Base-by-base conservation (phyloP, 2,888 invertebrate species). In the Tolmerus cingulatus region DNA sequence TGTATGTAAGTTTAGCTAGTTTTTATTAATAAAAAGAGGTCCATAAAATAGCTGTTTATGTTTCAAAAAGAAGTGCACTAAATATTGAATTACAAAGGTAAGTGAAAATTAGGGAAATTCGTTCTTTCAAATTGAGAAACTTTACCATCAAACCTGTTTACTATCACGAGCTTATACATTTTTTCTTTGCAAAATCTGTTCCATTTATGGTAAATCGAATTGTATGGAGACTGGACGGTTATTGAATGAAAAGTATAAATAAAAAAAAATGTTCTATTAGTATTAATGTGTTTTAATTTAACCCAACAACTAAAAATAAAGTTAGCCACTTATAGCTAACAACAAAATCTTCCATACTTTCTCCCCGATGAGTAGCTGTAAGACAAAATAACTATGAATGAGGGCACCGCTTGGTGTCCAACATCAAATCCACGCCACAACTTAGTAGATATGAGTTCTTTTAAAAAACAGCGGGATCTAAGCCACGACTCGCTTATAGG, bases 401-500 rank as follows among this genome's bases (percentile, higher is more conserved):
- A 7, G 51, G 66, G 12, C 23, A 66, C 66, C 66, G 9, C 12
- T 66, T 66, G 66, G 27, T 66, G 27, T 66, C 9, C 4, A 2
- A 1, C 19, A 23, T 23, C 8, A 66, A 66, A 23, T 66, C 19
- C 27, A 66, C 27, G 14, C 19, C 66, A 23, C 27, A 23, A 66
- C 66, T 66, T 66, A 76, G n/a, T 14, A 57, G 66, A 82, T 82
- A 66, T 82, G 66, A 57, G 27, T 78, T 78, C 16, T 78, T 2
- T 78, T 66, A 82, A 9, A 82, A 82, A 57, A 57, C 57, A 66
- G 9, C 1, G 55, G 27, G 23, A 40, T 9, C 81, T 51, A 40
- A 14, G 55, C 23, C 57, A 46, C 43, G 16, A 4, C 16, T 85
- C 34, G 81, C 90, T 94, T 95, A 98, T 91, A 98, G 95, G 93